Evolutionary conservation across 2,113 vertebrate genomes (phyloP), one percentile per base, ranked within the genome.

Genomic region (Camarhynchus parvulus): DNA sequence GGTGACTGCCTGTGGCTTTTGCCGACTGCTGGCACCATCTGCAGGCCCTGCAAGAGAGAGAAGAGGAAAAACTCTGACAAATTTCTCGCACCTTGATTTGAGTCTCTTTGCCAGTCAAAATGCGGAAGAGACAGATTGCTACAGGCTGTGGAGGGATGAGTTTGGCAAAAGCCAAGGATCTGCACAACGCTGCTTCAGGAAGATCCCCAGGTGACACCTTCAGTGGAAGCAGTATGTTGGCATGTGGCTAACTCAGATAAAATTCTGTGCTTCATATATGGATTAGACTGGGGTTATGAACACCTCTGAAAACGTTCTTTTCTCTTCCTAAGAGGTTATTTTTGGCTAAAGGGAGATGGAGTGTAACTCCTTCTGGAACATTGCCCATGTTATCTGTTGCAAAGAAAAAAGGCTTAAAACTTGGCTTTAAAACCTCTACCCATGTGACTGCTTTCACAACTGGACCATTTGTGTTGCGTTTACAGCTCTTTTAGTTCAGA

Each of bases 21-120:
- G 97, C 55, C 24, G 4, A 9, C 42, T 87, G 68, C 90, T 95
- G 92, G 93, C 84, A 13, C 94, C 90, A 61, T 97, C 96, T 44
- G 64, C 83, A 69, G 96, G 97, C 49, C 96, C 97, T 97, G 62
- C 37, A 20, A 64, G 31, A 2, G 15, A 82, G 73, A 47, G 61
- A 87, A 81, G 75, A n/a, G 6, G 59, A 39, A 81, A 64, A 15
- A 42, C 27, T 42, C 3, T 1, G 24, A 50, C 50, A 78, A 52
- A 52, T 72, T 93, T 81, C 61, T 87, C 59, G 50, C 2, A 5
- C 52, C 67, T 85, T 3, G 0, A 12, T 72, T 83, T 31, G 46
- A 53, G 31, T 80, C 27, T 67, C 1, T 0, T 44, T 64, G 20
- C 35, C 61, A 46, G 35, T 66, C 13, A 11, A 79, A 80, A 58